These are phyloP conservation scores for Orcinus orca DNA, from an alignment of 2,113 vertebrate genomes.

Conservation along the genomic window DNA sequence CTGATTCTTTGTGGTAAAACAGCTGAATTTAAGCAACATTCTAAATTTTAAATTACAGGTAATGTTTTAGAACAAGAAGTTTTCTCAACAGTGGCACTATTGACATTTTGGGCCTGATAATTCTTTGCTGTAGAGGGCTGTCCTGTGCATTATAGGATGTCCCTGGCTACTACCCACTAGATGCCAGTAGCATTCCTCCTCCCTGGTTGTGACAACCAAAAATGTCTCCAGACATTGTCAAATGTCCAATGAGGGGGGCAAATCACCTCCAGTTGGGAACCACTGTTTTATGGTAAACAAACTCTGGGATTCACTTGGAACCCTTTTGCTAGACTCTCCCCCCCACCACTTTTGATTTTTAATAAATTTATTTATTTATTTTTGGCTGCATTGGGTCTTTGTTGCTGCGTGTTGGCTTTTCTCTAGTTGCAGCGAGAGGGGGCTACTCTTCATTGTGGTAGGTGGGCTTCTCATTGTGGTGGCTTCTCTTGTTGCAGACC, in stretches of 20 bases:
- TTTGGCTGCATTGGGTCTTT: too few species aligned
- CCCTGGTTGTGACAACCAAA: background rate
- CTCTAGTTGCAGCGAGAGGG: too few species aligned
- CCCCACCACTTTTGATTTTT: too few species aligned
- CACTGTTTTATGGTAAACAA: background rate
- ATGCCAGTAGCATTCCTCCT: background rate
- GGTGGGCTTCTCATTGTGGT: too few species aligned
- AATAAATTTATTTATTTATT: too few species aligned
- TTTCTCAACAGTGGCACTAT: background rate
- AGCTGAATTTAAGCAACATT: background rate
- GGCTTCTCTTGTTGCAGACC: too few species aligned
- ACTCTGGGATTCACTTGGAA: background rate
- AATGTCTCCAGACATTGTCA: background rate
- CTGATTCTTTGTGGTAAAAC: background rate
- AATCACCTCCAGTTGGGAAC: background rate
- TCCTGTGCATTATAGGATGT: background rate
- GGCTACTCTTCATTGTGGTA: too few species aligned
- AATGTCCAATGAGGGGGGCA: background rate
- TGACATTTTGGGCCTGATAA: background rate
- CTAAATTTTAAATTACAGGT: conserved; percentile 9
- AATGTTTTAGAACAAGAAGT: background rate
- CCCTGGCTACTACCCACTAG: background rate
- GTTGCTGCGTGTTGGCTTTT: too few species aligned
- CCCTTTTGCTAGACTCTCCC: background rate
- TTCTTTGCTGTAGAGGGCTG: background rate